Conservation (phyloP, 2,888 invertebrate genomes). For the Aspidiotus destructor region DNA sequence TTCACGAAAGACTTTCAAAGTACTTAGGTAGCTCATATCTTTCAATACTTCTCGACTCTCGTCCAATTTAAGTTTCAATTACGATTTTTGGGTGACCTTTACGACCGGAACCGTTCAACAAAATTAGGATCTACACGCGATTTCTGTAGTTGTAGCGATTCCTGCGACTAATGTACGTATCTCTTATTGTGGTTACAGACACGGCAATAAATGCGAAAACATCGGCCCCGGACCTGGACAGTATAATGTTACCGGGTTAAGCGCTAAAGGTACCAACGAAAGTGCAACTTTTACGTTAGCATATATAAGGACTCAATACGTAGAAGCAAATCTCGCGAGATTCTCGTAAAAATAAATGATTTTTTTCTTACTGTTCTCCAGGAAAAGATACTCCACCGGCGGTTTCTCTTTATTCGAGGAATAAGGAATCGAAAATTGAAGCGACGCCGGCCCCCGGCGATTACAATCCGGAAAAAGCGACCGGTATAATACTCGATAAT, state of each 20-base stretch:
- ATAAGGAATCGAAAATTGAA: constrained; percentile 55
- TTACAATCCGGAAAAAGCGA: constrained; percentile 67
- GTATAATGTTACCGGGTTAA: constrained; percentile 76
- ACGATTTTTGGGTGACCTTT: too few species aligned
- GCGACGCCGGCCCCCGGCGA: constrained; percentile 82
- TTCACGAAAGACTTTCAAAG: too few species aligned
- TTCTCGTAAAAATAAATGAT: too few species aligned
- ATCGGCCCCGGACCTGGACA: constrained; percentile 82
- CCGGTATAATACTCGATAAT: constrained; percentile 51
- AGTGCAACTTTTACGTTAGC: not conserved
- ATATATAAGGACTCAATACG: too few species aligned
- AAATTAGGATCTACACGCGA: too few species aligned
- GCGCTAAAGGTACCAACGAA: constrained; percentile 59
- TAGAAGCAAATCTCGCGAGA: too few species aligned
- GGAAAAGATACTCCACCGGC: constrained; percentile 67
- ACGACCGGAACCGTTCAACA: too few species aligned
- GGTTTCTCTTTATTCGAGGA: constrained; percentile 68
- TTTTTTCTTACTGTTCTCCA: constrained; percentile 34
- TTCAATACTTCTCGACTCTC: too few species aligned
- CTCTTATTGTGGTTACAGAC: constrained; percentile 40
- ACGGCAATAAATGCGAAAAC: constrained; percentile 47
- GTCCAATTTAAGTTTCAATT: too few species aligned
- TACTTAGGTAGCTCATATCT: too few species aligned
- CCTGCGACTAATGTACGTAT: too few species aligned
- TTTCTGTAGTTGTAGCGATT: too few species aligned